A percentile compares a stretch with the other conserved stretches of the same genome.
These are phyloP conservation scores for Charaxes varanes DNA, from an alignment of 1,140 invertebrate genomes.

Conservation along the genomic window DNA sequence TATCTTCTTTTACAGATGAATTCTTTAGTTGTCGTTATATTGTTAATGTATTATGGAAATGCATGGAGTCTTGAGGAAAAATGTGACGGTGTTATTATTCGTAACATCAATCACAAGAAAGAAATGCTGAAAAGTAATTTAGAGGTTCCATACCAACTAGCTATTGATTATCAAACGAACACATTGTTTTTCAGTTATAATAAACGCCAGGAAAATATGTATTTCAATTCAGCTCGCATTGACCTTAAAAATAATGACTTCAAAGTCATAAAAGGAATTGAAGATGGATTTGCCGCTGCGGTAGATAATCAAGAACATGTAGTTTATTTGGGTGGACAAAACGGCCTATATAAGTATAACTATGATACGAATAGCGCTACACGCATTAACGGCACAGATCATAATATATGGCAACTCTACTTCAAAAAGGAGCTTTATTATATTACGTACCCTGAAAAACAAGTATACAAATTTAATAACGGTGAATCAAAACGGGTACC, in stretches of 20 bases:
- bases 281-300: constrained; percentile 37
- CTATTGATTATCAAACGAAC: constrained; percentile 38
- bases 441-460: constrained; percentile 32
- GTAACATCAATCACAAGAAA: constrained; percentile 20
- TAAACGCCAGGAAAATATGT: constrained; percentile 1
- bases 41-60: background rate
- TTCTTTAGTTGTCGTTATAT: background rate
- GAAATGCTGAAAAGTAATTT: constrained; percentile 26
- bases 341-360: constrained; percentile 38
- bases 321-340: constrained; percentile 34
- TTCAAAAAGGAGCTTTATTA: constrained; percentile 39
- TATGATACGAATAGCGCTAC: constrained; percentile 26
- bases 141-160: constrained; percentile 37
- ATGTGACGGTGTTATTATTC: constrained; percentile 25
- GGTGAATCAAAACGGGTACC: constrained; percentile 19
- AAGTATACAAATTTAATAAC: constrained; percentile 27
- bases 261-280: constrained; percentile 22
- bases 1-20: constrained; percentile 3
- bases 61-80: constrained; percentile 2
- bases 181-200: constrained; percentile 42
- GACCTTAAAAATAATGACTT: constrained; percentile 35
- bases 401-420: constrained; percentile 47
- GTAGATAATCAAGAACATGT: constrained; percentile 24
- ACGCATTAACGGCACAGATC: constrained; percentile 15
- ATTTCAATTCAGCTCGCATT: constrained; percentile 29